Conservation (phyloP, 2,113 vertebrate species). For the Gadus macrocephalus region DNA sequence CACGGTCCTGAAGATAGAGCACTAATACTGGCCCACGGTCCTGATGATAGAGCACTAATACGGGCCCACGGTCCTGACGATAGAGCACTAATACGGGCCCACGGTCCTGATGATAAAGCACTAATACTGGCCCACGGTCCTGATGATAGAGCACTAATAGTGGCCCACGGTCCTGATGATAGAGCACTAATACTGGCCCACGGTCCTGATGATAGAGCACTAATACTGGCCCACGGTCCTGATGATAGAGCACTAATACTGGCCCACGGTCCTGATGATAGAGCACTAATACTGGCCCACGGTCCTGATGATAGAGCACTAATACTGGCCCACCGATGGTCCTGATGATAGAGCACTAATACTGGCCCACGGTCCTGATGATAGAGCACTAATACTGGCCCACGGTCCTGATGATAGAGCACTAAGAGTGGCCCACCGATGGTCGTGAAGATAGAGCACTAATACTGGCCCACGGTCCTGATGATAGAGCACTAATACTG, state of each 20-base stretch:
- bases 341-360: too few species aligned
- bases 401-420: too few species aligned
- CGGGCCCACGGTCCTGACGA: conserved; percentile 36
- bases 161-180: conserved; percentile 39
- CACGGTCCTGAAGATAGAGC: conserved; percentile 30
- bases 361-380: too few species aligned
- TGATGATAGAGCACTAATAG: too few species aligned
- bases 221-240: conserved; percentile 63
- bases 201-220: conserved; percentile 9
- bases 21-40: conserved; percentile 46
- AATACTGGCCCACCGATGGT: too few species aligned
- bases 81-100: too few species aligned
- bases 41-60: conserved; percentile 70
- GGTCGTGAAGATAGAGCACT: background rate
- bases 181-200: conserved; percentile 28
- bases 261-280: conserved; percentile 38
- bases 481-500: too few species aligned
- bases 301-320: conserved; percentile 77
- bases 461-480: conserved; percentile 38
- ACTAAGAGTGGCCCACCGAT: conserved; percentile 57
- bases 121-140: too few species aligned
- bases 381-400: too few species aligned
- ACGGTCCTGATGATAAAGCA: too few species aligned
- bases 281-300: too few species aligned
- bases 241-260: conserved; percentile 61